These are phyloP conservation scores for Cygnus atratus DNA, from an alignment of 2,113 vertebrate species.

Conservation along the genomic window DNA sequence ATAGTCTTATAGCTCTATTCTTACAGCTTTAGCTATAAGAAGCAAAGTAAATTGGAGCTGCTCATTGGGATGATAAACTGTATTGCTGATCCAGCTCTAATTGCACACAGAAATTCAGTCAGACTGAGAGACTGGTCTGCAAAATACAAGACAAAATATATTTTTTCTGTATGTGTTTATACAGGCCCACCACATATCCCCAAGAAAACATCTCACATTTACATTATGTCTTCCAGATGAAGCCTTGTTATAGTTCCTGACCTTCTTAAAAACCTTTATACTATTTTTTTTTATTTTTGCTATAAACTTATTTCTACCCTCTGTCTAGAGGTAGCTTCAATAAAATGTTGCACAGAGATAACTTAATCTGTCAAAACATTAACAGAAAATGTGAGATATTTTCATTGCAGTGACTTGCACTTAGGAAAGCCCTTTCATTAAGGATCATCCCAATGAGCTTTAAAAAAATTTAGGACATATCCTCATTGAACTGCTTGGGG, in stretches of 20 bases:
- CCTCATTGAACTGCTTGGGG: neutral
- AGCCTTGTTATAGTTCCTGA: neutral
- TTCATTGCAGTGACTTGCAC: neutral
- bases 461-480: neutral
- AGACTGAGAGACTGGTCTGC: too few species aligned
- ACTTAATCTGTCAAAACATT: neutral
- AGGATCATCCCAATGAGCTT: neutral
- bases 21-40: neutral
- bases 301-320: neutral
- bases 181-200: neutral
- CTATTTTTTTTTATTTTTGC: neutral
- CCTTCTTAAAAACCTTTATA: neutral
- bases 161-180: neutral
- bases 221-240: neutral
- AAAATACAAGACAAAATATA: neutral
- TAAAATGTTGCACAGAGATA: neutral
- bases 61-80: neutral
- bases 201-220: neutral
- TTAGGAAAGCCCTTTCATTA: neutral
- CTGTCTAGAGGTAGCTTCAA: neutral
- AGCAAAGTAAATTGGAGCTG: neutral
- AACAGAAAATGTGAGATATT: neutral
- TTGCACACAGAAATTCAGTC: neutral
- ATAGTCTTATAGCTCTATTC: neutral
- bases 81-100: neutral